These are phyloP conservation scores for Orchesella cincta DNA, from an alignment of 1,140 invertebrate genomes.

Conservation along the genomic window DNA sequence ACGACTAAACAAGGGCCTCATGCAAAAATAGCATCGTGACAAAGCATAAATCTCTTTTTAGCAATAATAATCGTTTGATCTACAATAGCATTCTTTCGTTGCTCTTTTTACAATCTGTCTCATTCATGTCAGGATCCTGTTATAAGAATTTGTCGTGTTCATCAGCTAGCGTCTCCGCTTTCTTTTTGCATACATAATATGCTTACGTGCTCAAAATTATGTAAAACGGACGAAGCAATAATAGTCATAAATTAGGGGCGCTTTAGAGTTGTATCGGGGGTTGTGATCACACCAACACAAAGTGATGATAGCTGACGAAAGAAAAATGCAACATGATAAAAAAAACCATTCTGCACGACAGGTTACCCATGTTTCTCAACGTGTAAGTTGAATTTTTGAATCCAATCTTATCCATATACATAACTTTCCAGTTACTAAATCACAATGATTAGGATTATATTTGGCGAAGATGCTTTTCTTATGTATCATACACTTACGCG, in stretches of 20 bases:
- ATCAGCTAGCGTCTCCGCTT: not conserved
- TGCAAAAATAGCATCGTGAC: constrained; percentile 24
- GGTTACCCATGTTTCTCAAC: too few species aligned
- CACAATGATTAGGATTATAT: too few species aligned
- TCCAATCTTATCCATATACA: too few species aligned
- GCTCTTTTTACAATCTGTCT: not conserved
- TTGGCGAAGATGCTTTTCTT: too few species aligned
- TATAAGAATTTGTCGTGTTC: constrained; percentile 21
- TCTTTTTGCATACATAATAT: not conserved
- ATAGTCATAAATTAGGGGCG: not conserved
- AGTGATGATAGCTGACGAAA: not conserved
- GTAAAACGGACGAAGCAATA: not conserved
- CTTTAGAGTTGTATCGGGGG: not conserved
- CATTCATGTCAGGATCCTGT: constrained; percentile 20
- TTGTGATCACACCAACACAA: not conserved
- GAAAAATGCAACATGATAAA: too few species aligned
- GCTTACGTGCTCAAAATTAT: not conserved
- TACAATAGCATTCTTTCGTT: not conserved
- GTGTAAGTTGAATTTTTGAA: too few species aligned
- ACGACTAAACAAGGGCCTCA: not conserved
- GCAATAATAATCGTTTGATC: not conserved
- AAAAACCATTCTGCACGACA: too few species aligned
- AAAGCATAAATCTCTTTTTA: constrained; percentile 20
- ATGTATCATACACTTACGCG: too few species aligned
- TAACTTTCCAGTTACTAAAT: too few species aligned